phyloP scores from a whole-genome alignment of 2,888 invertebrate species.

The Nezara viridula region DNA sequence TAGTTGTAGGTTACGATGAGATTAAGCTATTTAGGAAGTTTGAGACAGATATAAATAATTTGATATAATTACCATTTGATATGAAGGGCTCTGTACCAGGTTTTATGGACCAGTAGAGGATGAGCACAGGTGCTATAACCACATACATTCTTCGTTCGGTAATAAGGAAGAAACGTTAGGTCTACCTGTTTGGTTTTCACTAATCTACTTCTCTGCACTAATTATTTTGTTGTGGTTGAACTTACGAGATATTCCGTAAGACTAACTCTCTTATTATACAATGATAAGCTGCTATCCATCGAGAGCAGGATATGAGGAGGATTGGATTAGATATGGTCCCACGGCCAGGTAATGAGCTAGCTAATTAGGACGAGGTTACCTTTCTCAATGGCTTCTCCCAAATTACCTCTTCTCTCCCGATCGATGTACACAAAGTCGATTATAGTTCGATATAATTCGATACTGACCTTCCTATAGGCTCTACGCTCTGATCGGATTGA shows the following conservation, averaged over 20 bases:
- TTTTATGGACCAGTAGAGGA: no score
- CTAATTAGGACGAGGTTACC: conserved; percentile 21
- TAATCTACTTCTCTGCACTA: no score
- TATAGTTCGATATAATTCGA: background rate
- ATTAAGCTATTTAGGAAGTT: no score
- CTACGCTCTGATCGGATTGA: background rate
- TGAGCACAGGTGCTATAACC: no score
- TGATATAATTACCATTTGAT: no score
- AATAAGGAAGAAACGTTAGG: no score
- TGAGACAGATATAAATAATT: no score
- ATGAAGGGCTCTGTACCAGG: no score
- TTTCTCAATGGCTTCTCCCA: background rate
- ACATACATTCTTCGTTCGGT: no score
- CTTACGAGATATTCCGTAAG: background rate
- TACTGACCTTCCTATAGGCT: background rate
- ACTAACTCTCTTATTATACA: background rate
- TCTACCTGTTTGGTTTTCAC: no score
- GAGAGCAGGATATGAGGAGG: background rate
- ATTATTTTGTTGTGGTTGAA: no score
- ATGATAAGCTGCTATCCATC: background rate
- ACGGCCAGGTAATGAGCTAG: background rate
- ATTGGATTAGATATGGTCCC: background rate
- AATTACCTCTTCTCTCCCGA: background rate
- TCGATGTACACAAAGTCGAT: background rate
- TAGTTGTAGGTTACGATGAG: no score